These are phyloP conservation scores for Gymnodraco acuticeps DNA, from an alignment of 2,797 vertebrate genomes.

Conservation along the genomic window DNA sequence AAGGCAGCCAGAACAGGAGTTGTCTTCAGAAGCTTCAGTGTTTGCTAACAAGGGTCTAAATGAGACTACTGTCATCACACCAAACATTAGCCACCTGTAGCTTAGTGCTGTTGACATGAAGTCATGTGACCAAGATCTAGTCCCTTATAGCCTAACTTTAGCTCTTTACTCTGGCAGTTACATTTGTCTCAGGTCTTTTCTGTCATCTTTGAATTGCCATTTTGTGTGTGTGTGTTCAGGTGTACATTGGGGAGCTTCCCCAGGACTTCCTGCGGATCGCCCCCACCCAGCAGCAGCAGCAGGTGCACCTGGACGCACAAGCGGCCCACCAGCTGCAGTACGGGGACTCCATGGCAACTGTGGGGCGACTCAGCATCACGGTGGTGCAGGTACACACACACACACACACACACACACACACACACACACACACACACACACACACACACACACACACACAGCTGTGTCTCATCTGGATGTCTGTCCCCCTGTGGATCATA, in stretches of 20 bases:
- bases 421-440: neutral
- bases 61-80: too few species aligned
- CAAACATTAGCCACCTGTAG: too few species aligned
- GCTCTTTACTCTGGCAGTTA: too few species aligned
- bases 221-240: constrained; percentile 76
- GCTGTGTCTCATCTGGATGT: neutral
- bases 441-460: neutral
- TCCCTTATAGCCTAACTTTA: too few species aligned
- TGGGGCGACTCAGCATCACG: constrained; percentile 95
- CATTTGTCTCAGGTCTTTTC: too few species aligned
- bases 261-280: constrained; percentile 96
- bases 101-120: too few species aligned
- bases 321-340: constrained; percentile 94
- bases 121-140: too few species aligned
- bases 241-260: constrained; percentile 94
- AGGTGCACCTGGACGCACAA: constrained; percentile 95
- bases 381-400: constrained; percentile 92
- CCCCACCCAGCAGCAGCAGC: constrained; percentile 95
- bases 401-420: neutral
- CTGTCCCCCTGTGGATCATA: neutral
- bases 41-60: too few species aligned
- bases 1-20: too few species aligned
- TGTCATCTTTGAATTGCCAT: too few species aligned
- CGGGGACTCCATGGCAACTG: constrained; percentile 88
- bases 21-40: too few species aligned